phyloP scores from a whole-genome alignment of 2,888 invertebrate genomes.

The Agelastica alni region DNA sequence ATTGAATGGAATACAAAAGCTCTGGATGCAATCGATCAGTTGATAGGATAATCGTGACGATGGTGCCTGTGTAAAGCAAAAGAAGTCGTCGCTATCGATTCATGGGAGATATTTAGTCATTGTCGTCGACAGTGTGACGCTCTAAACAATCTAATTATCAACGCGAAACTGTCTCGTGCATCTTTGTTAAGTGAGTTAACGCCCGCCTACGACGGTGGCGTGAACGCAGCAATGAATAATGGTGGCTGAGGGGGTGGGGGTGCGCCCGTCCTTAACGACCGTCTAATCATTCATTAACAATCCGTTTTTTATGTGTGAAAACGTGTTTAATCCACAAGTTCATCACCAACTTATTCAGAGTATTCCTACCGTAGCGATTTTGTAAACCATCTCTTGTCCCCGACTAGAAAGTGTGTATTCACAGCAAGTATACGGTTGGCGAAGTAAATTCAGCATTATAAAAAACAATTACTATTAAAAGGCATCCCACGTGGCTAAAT shows the following conservation, averaged over 20 bases:
- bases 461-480: no score
- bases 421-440: no score
- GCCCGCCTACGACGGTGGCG: conserved; percentile 20
- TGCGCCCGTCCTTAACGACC: conserved; percentile 33
- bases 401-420: no score
- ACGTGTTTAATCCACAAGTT: conserved; percentile 10
- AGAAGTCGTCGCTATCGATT: conserved; percentile 28
- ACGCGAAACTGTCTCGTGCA: conserved; percentile 38
- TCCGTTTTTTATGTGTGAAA: conserved; percentile 33
- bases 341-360: no score
- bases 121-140: conserved; percentile 36
- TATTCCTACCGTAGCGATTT: no score
- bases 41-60: conserved; percentile 15
- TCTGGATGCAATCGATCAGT: conserved; percentile 6
- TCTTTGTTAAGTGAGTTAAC: conserved; percentile 38
- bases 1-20: conserved; percentile 1
- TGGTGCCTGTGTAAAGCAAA: conserved; percentile 1
- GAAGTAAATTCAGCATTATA: no score
- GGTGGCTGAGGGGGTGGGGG: conserved; percentile 6
- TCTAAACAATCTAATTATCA: conserved; percentile 44
- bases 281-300: conserved; percentile 42
- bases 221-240: conserved; percentile 39
- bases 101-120: conserved; percentile 36
- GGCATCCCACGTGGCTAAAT: no score
- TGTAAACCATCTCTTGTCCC: no score